These are phyloP conservation scores for Platalea minor DNA, from an alignment of 2,797 vertebrate species.

Conservation along the genomic window DNA sequence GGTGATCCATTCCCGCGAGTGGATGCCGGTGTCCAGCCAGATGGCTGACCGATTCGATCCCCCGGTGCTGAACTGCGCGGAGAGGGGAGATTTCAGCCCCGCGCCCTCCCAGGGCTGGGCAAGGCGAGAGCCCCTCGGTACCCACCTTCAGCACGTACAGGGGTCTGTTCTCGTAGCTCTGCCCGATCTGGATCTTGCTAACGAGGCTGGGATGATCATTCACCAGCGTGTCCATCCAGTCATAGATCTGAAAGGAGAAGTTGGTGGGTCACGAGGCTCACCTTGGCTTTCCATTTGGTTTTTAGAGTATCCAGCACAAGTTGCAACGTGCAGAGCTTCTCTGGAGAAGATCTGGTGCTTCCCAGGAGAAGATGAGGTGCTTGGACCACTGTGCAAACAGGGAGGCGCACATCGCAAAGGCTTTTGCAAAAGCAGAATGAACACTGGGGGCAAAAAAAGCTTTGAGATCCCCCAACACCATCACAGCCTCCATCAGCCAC, in stretches of 20 bases:
- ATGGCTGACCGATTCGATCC: slow-evolving; percentile 47
- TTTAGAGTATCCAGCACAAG: neutral
- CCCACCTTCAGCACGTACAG: slow-evolving; percentile 75
- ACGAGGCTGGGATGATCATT: slow-evolving; percentile 66
- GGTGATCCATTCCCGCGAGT: slow-evolving; percentile 78
- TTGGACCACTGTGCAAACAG: neutral
- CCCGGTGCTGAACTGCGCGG: slow-evolving; percentile 75
- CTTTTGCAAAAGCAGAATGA: neutral
- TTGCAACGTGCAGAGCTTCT: neutral
- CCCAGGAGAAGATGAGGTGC: neutral
- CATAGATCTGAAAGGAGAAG: slow-evolving; percentile 73
- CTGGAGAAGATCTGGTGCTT: neutral
- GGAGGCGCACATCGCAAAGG: neutral
- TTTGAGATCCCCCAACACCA: neutral
- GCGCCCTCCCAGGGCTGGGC: neutral
- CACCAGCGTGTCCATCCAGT: slow-evolving; percentile 74
- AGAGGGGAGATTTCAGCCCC: neutral
- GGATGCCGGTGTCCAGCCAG: slow-evolving; percentile 78
- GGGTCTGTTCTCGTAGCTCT: slow-evolving; percentile 73
- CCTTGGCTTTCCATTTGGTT: neutral
- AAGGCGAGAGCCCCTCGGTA: accelerated
- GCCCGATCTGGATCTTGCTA: slow-evolving; percentile 73
- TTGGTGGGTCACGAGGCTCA: neutral
- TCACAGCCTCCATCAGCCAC: neutral
- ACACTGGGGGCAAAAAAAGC: accelerated